These are phyloP conservation scores for Melanotaenia parkinsoni DNA, from an alignment of 2,797 vertebrate species.

Conservation along the genomic window DNA sequence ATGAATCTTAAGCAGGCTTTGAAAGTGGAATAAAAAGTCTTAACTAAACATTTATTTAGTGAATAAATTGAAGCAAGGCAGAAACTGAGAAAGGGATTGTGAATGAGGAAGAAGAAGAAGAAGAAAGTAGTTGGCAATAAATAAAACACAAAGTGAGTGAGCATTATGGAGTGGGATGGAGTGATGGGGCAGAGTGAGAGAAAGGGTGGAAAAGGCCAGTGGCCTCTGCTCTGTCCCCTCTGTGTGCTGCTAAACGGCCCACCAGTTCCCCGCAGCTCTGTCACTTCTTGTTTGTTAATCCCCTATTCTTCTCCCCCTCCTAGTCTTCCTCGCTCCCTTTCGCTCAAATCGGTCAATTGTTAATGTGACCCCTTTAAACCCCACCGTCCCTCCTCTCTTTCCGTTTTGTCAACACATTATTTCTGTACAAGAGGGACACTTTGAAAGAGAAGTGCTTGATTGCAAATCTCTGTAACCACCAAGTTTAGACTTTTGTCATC, in stretches of 20 bases:
- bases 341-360: slow-evolving; percentile 75
- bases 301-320: slow-evolving; percentile 69
- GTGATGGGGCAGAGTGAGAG: slow-evolving; percentile 63
- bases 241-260: slow-evolving; percentile 75
- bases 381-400: slow-evolving; percentile 57
- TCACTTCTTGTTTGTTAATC: slow-evolving; percentile 80
- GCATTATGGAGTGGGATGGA: slow-evolving; percentile 47
- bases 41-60: neutral
- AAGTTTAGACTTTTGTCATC: neutral
- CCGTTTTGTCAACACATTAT: slow-evolving; percentile 65
- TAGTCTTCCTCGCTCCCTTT: slow-evolving; percentile 69
- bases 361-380: slow-evolving; percentile 79
- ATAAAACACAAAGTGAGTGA: slow-evolving; percentile 55
- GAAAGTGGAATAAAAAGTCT: neutral
- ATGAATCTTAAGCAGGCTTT: neutral
- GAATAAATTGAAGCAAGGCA: neutral
- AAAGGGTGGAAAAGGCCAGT: slow-evolving; percentile 73
- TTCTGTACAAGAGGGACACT: slow-evolving; percentile 57
- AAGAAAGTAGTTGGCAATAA: slow-evolving; percentile 24
- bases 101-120: slow-evolving; percentile 30
- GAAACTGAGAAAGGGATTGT: slow-evolving; percentile 17
- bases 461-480: neutral
- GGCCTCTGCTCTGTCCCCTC: slow-evolving; percentile 75
- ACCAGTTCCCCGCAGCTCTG: slow-evolving; percentile 78
- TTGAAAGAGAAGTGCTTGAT: slow-evolving; percentile 29